Base-by-base conservation (phyloP, 1,140 invertebrate genomes). In the Trichogramma pretiosum region DNA sequence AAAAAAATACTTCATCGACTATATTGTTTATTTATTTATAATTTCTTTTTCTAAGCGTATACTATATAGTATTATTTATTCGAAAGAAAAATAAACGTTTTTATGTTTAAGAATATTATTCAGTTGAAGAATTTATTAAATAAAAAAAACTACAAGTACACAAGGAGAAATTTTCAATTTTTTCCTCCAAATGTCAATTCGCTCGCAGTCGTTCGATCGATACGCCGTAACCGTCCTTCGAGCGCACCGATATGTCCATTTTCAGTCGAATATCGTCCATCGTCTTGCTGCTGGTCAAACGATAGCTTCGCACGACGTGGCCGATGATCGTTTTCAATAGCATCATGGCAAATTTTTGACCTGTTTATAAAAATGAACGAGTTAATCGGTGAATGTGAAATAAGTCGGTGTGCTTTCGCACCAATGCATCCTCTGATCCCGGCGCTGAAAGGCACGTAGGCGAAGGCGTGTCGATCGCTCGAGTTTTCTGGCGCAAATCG, bases 361-460 rank as follows among this genome's bases (percentile, higher is more conserved):
- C 67, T 71, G 19, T 7, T 55, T 56, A 46, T 48, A 34, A 48
- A 46, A 46, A 26, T 16, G 21, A 23, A 34, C 34, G 9, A 10
- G 19, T 36, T 3, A 18, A 18, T 18, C 16, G 19, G 10, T 5
- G 19, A 18, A 18, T 36, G 16, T 18, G 16, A 60, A 68, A 41
- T 28, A 46, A 45, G 54, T 63, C n/a, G n/a, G n/a, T n/a, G n/a
- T n/a, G n/a, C n/a, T n/a, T n/a, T n/a, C n/a, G n/a, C n/a, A 66
- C 77, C 77, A 32, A 80, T 74, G 52, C 78, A 80, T 53, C 77
- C 76, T 44, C 77, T 59, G 1, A 68, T 63, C 24, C 78, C 78
- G 22, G 72, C 76, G 37, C 76, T 76, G 55, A 81, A 81, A 3
- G 78, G 76, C 17, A 79, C 56, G 53, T 74, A 80, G 5, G 67